Conservation (phyloP, 2,797 vertebrate genomes). For the Salarias fasciatus region DNA sequence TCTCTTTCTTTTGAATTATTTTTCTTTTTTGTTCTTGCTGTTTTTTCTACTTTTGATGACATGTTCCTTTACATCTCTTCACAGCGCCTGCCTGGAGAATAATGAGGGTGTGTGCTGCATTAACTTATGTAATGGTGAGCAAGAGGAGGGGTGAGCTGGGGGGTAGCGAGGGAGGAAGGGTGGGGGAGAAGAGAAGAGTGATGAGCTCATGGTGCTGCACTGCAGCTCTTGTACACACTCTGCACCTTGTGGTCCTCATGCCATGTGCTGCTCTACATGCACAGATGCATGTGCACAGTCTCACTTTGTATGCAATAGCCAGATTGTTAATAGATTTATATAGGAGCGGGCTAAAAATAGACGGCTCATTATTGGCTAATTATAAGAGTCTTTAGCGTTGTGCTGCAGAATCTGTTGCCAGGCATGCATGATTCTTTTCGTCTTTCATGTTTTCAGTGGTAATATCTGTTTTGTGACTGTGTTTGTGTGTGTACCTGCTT, state of each 20-base stretch:
- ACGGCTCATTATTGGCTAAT: constrained; percentile 1
- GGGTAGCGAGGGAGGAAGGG: constrained; percentile 30
- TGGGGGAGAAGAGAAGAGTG: constrained; percentile 59
- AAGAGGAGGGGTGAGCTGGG: constrained; percentile 30
- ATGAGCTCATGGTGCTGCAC: constrained; percentile 84
- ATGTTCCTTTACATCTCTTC: constrained; percentile 69
- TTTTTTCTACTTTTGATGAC: constrained; percentile 64
- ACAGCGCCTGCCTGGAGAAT: constrained; percentile 60
- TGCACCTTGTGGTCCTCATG: constrained; percentile 56
- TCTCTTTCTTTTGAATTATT: neutral
- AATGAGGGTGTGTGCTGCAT: constrained; percentile 78
- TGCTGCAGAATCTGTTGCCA: constrained; percentile 20
- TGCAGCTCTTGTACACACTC: constrained; percentile 75
- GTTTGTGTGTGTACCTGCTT: constrained; percentile 38
- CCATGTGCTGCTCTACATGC: constrained; percentile 30
- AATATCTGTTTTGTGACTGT: too few species aligned
- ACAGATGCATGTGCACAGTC: constrained; percentile 8
- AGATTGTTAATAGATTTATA: neutral
- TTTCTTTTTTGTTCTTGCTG: constrained; percentile 23
- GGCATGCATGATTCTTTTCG: neutral
- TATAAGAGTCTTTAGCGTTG: neutral
- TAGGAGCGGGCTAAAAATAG: neutral
- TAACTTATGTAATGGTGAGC: constrained; percentile 79
- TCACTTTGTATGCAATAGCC: neutral
- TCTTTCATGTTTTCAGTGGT: too few species aligned